Evolutionary conservation across 2,888 invertebrate species (phyloP), one percentile per base, ranked within the genome.

Genomic region (Meta bourneti): DNA sequence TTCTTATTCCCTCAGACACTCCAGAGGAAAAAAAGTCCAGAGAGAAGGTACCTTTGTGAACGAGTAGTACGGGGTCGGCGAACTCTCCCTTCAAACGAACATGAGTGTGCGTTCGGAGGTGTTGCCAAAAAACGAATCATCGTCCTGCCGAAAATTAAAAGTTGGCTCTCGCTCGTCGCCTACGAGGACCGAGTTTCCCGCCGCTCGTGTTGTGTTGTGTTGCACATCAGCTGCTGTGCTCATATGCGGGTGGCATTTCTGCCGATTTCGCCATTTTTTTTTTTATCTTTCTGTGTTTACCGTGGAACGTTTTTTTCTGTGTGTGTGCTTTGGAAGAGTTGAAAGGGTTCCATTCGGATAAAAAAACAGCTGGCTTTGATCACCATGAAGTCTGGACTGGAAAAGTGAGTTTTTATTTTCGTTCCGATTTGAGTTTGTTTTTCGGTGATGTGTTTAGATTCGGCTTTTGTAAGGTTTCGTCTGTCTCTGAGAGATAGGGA

Each of bases 121-220:
- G 81, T 54, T 81, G 87, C 87, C 87, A 87, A 87, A 80, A 86
- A 78, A 87, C 79, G 79, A 79, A 34, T 87, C 87, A 87, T 69
- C 86, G 78, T 34, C 34, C 34, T 34, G 34, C 78, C 16, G 69
- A 48, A 86, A 86, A 86, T 70, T 69, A 71, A 86, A 86, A 86
- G 49, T 78, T 86, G 78, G 78, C 78, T 81, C 49, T 75, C 48
- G 75, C 75, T 48, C 75, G 75, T 75, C 49, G 1, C 34, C 75
- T 19, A 7, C 19, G n/a, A 34, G 16, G 77, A 49, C 48, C 52
- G 52, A 51, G 51, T 52, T 52, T 61, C 61, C 61, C 78, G 78
- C 48, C 70, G 52, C 49, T 49, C 52, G 70, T 48, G 49, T 61
- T 34, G 34, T 51, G 34, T 54, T 75, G 61, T 51, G 20, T 20